Evolutionary conservation across 2,113 vertebrate species (phyloP).

Genomic region (Marmota monax): DNA sequence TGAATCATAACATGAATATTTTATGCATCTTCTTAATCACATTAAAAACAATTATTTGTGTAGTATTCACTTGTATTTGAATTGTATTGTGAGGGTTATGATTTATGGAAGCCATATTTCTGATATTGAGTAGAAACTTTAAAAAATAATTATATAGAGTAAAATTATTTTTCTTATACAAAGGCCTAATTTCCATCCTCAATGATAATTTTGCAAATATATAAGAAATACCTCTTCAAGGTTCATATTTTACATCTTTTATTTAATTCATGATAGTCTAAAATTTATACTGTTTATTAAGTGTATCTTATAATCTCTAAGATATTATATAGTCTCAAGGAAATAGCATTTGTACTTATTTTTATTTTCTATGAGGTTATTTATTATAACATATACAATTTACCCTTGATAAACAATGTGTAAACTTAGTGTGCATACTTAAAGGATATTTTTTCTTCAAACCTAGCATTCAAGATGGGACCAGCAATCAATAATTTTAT

Average conservation of each 20-base stretch:
- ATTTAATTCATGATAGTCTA: not conserved
- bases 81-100: not conserved
- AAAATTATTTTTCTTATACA: not conserved
- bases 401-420: not conserved
- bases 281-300: not conserved
- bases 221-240: not conserved
- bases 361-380: not conserved
- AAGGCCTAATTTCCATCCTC: not conserved
- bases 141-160: no score
- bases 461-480: not conserved
- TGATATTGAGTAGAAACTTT: not conserved
- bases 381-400: not conserved
- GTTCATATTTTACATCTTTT: not conserved
- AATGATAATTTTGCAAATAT: not conserved
- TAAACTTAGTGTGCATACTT: not conserved
- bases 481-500: not conserved
- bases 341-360: not conserved
- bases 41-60: not conserved
- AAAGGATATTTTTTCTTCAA: not conserved
- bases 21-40: not conserved
- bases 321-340: not conserved
- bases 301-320: not conserved
- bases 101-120: not conserved
- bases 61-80: not conserved
- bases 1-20: not conserved